A percentile compares a stretch with the other conserved stretches of the same genome.
phyloP scores from a whole-genome alignment of 2,113 vertebrate genomes.

The Oncorhynchus keta region DNA sequence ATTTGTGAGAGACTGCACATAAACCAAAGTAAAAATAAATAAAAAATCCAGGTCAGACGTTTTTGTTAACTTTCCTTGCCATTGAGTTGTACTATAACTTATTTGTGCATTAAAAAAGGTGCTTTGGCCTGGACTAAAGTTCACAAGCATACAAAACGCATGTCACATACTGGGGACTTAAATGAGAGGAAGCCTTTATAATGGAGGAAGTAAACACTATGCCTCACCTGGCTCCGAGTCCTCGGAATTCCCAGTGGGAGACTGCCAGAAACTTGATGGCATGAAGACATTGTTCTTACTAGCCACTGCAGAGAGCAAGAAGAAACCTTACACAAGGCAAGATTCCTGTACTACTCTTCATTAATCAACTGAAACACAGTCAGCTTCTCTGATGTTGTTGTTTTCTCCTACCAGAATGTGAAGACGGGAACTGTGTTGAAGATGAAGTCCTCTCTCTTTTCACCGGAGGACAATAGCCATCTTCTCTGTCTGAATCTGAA shows the following conservation, averaged over 20 bases:
- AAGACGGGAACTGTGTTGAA: slow-evolving; percentile 86
- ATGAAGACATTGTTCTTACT: slow-evolving; percentile 95
- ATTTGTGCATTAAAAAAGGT: background rate
- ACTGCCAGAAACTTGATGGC: slow-evolving; percentile 93
- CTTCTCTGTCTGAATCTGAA: slow-evolving; percentile 92
- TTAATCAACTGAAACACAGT: slow-evolving; percentile 17
- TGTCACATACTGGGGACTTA: background rate
- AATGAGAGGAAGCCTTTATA: no score
- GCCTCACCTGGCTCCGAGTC: slow-evolving; percentile 90
- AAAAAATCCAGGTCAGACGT: background rate
- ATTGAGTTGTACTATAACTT: background rate
- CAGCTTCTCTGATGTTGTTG: slow-evolving; percentile 25
- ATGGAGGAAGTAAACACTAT: background rate
- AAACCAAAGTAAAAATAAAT: slow-evolving; percentile 23
- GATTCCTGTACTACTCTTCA: slow-evolving; percentile 29
- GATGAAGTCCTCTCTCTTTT: slow-evolving; percentile 96
- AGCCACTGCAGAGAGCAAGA: slow-evolving; percentile 76
- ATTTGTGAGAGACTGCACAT: slow-evolving; percentile 46
- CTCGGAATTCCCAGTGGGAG: slow-evolving; percentile 87
- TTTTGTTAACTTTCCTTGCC: background rate
- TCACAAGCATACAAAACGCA: background rate
- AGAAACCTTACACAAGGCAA: slow-evolving; percentile 57
- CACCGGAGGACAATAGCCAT: slow-evolving; percentile 90
- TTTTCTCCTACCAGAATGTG: slow-evolving; percentile 85
- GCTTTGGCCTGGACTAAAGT: no score